These are phyloP conservation scores for Penaeus chinensis DNA, from an alignment of 1,140 invertebrate genomes.

Conservation along the genomic window DNA sequence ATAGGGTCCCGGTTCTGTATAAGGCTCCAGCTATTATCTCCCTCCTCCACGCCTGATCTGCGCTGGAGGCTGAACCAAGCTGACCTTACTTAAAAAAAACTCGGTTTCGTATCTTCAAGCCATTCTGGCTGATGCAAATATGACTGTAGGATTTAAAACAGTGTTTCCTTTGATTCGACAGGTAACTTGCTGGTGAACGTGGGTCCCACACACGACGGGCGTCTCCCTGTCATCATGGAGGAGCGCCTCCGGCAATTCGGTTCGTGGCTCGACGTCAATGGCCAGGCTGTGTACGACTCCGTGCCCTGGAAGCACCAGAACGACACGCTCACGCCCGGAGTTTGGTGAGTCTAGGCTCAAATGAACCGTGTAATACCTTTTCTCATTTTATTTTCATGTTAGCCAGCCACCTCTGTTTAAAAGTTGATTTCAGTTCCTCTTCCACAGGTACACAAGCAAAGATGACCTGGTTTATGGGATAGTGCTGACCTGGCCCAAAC, in stretches of 20 bases:
- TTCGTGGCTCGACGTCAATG: conserved; percentile 74
- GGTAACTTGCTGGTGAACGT: conserved; percentile 93
- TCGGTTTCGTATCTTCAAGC: neutral
- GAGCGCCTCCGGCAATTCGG: conserved; percentile 79
- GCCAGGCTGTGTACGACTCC: conserved; percentile 87
- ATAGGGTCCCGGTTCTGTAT: no score
- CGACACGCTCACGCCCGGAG: neutral
- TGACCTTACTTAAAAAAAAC: no score
- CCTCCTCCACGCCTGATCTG: no score
- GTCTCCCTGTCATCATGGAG: conserved; percentile 89
- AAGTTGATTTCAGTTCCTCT: neutral
- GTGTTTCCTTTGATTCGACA: neutral
- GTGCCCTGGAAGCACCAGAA: conserved; percentile 75
- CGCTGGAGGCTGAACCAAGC: no score
- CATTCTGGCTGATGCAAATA: neutral
- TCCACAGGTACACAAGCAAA: conserved; percentile 74
- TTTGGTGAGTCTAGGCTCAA: neutral
- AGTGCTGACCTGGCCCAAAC: conserved; percentile 76
- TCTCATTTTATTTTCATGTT: neutral
- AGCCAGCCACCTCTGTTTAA: neutral
- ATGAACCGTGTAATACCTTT: neutral
- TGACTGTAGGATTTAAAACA: neutral
- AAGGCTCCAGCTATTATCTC: no score
- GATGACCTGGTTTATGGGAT: conserved; percentile 73
- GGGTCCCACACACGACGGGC: conserved; percentile 90